Evolutionary conservation across 2,797 vertebrate species (phyloP).

Genomic region (Silurus lanzhouensis): DNA sequence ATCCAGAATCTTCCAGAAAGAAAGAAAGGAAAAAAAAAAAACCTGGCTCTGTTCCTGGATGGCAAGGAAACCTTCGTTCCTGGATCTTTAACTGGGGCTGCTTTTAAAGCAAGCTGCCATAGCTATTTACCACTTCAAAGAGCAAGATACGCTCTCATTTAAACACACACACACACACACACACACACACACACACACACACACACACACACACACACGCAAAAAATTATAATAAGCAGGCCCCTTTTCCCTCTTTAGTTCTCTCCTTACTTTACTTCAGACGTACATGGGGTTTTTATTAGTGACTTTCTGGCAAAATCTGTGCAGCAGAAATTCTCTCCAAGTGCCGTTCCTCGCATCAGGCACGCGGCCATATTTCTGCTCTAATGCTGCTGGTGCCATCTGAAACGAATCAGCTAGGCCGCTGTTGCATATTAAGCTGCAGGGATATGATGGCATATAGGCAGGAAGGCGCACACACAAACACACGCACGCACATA

Average conservation of each 20-base stretch:
- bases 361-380: slow-evolving; percentile 59
- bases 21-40: neutral
- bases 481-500: slow-evolving; percentile 18
- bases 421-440: slow-evolving; percentile 56
- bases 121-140: slow-evolving; percentile 55
- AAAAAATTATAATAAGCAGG: slow-evolving; percentile 30
- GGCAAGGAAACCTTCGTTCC: slow-evolving; percentile 30
- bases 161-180: neutral
- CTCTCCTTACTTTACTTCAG: slow-evolving; percentile 41
- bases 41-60: slow-evolving; percentile 24
- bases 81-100: slow-evolving; percentile 35
- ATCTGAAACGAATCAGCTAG: slow-evolving; percentile 60
- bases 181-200: neutral
- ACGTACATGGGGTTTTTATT: slow-evolving; percentile 51
- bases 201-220: too few relatives aligned
- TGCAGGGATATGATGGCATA: slow-evolving; percentile 47
- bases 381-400: slow-evolving; percentile 56
- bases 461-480: slow-evolving; percentile 36
- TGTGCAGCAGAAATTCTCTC: slow-evolving; percentile 61
- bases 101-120: slow-evolving; percentile 45
- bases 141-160: slow-evolving; percentile 43
- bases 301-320: slow-evolving; percentile 60
- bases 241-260: slow-evolving; percentile 28
- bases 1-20: slow-evolving; percentile 9
- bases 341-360: slow-evolving; percentile 64